Percentiles rank a stretch among this genome's conserved stretches.
Evolutionary conservation across 2,113 vertebrate genomes (phyloP).

Genomic region (Anhinga anhinga): DNA sequence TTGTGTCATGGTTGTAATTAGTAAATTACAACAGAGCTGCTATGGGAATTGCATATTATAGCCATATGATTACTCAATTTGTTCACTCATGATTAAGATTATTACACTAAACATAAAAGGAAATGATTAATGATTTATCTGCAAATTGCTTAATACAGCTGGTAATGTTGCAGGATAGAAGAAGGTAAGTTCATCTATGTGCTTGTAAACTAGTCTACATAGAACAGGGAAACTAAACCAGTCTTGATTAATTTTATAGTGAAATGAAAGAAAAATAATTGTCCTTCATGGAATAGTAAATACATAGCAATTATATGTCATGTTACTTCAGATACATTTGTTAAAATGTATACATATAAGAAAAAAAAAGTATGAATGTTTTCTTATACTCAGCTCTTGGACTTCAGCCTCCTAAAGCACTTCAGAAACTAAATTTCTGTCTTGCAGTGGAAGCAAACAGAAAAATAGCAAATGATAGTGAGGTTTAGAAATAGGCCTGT

Average conservation of each 20-base stretch:
- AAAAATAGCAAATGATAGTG: background rate
- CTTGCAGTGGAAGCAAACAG: background rate
- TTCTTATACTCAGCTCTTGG: background rate
- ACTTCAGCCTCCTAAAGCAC: background rate
- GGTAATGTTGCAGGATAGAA: background rate
- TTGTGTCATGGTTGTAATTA: slow-evolving; percentile 10
- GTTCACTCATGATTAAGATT: slow-evolving; percentile 3
- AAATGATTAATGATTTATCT: slow-evolving; percentile 9
- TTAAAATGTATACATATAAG: background rate
- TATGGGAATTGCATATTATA: background rate
- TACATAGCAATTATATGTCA: background rate
- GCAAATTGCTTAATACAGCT: background rate
- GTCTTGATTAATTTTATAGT: background rate
- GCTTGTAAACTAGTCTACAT: background rate
- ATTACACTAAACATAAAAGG: slow-evolving; percentile 5
- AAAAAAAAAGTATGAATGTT: background rate
- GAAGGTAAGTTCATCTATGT: background rate
- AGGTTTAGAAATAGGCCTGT: background rate
- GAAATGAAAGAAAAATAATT: background rate
- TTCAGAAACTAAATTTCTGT: background rate
- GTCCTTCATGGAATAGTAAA: background rate
- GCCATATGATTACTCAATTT: slow-evolving; percentile 1
- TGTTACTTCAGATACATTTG: background rate
- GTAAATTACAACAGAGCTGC: slow-evolving; percentile 20
- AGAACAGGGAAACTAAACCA: background rate